Evolutionary conservation across 2,797 vertebrate genomes (phyloP), one percentile per base, ranked within the genome.

Genomic region (Manis crassicaudata): DNA sequence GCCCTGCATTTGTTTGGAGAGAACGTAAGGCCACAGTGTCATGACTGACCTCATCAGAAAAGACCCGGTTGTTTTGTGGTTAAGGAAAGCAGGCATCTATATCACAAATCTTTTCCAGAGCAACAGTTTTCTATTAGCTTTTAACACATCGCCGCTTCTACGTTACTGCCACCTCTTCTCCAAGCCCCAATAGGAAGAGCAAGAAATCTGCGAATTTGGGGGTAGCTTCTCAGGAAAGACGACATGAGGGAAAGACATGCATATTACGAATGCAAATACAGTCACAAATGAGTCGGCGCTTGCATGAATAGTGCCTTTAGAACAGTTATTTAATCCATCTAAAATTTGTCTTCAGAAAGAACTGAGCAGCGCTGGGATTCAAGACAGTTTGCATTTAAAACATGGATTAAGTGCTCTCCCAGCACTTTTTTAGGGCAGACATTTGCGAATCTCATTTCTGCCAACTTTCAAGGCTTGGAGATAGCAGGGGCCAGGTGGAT

Each of bases 261-360:
- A 88, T 56, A 80, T 97, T 97, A 95, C 77, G 94, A 91, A 97
- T 92, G 97, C 97, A 96, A 97, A 97, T 94, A 96, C 85, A 72
- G 50, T 72, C 95, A 94, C 95, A 95, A 83, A 52, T 50, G 97
- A 98, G 37, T 21, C 40, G 90, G 95, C 88, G 23, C 46, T 90
- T 89, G 93, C 85, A 63, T 54, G 76, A 96, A 97, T 23, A 94
- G 52, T 77, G 93, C 75, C 72, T 88, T 87, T 96, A 96, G 94
- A 96, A 83, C 67, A 70, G 95, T 96, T 92, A 95, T 82, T 97
- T 88, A 97, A 98, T 97, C 54, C 92, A 91, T 94, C 72, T 68
- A 98, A 97, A 97, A 94, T 88, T 96, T 97, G 97, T 95, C 95
- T 67, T 65, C 67, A 50, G 75, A 95, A 90, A 75, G 94, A 97